Evolutionary conservation across 2,797 vertebrate genomes (phyloP).

Genomic region (Cynopterus sphinx): DNA sequence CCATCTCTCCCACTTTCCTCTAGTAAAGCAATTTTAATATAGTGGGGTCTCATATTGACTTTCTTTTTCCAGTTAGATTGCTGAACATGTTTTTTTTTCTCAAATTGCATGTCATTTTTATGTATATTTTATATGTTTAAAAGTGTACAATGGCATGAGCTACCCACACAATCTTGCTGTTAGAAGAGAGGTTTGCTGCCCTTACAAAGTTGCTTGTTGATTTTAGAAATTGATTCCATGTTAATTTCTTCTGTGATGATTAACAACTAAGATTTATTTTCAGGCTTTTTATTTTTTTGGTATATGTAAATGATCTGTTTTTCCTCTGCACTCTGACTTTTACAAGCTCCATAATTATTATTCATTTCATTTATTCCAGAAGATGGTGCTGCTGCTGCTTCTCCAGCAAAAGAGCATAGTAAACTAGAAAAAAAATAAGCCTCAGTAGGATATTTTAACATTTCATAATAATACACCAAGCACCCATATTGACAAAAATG

Average conservation of each 20-base stretch:
- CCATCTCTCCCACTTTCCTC: not conserved
- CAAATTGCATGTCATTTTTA: not conserved
- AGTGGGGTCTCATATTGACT: not conserved
- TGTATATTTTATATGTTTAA: slow-evolving; percentile 32
- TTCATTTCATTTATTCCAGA: slow-evolving; percentile 27
- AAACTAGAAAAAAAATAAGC: not conserved
- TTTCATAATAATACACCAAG: slow-evolving; percentile 60
- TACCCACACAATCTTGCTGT: not conserved
- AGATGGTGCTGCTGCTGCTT: slow-evolving; percentile 58
- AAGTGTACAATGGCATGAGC: not conserved
- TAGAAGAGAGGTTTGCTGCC: not conserved
- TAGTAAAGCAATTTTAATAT: not conserved
- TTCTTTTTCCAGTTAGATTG: not conserved
- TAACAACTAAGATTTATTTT: slow-evolving; percentile 43
- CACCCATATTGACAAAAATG: slow-evolving; percentile 56
- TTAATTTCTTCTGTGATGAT: not conserved
- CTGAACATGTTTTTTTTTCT: not conserved
- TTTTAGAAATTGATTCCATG: not conserved
- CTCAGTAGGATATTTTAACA: slow-evolving; percentile 51
- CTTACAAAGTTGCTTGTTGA: not conserved
- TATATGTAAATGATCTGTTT: not conserved
- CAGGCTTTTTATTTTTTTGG: slow-evolving; percentile 4
- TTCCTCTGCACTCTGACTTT: slow-evolving; percentile 16
- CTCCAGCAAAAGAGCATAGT: not conserved
- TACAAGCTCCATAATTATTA: not conserved